These are phyloP conservation scores for Xylota sylvarum DNA, from an alignment of 2,888 invertebrate species.

Conservation along the genomic window DNA sequence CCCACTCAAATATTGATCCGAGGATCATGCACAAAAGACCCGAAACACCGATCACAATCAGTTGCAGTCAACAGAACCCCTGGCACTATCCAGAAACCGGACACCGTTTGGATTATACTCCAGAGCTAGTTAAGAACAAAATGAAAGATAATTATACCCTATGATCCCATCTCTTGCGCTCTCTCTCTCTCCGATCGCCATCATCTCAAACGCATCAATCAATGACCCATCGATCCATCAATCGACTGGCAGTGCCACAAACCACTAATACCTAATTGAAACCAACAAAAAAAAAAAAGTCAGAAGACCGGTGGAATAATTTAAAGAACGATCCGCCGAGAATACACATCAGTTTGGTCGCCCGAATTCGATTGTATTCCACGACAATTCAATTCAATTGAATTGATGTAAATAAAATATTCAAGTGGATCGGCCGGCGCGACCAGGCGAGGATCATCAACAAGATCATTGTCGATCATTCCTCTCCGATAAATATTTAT, in stretches of 20 bases:
- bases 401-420: constrained; percentile 51
- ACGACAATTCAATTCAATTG: constrained; percentile 66
- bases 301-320: constrained; percentile 7
- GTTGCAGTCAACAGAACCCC: not conserved
- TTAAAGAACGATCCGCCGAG: constrained; percentile 38
- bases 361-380: constrained; percentile 58
- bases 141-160: constrained; percentile 52
- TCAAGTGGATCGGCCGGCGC: constrained; percentile 24
- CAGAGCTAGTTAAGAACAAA: constrained; percentile 47
- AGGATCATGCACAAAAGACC: constrained; percentile 12
- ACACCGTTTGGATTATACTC: constrained; percentile 32
- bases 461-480: constrained; percentile 58
- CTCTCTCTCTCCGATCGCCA: not conserved
- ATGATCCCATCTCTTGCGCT: constrained; percentile 26
- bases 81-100: constrained; percentile 39
- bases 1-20: constrained; percentile 20
- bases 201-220: constrained; percentile 58
- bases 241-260: constrained; percentile 49
- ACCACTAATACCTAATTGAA: constrained; percentile 46
- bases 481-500: constrained; percentile 56
- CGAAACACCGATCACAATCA: constrained; percentile 20
- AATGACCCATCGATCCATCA: constrained; percentile 70
- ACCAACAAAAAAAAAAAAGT: constrained; percentile 31
- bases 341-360: constrained; percentile 31
- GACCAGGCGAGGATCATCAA: constrained; percentile 19